Evolutionary conservation across 2,113 vertebrate species (phyloP).

Genomic region (Ovibos moschatus): DNA sequence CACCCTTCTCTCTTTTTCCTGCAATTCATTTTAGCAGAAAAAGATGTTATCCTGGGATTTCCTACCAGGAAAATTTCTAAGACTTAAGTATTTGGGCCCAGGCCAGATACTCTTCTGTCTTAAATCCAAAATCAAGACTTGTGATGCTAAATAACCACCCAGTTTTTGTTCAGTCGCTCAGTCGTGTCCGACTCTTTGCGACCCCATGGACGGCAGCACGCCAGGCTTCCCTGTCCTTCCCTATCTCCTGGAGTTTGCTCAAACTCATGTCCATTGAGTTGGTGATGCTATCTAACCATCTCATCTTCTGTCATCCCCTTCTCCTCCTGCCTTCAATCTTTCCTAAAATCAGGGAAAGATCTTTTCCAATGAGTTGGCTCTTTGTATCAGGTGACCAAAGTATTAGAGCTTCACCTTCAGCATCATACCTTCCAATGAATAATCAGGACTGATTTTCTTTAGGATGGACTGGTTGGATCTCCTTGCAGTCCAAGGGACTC

Average conservation of each 20-base stretch:
- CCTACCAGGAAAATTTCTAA: background rate
- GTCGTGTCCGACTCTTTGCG: rapidly evolving
- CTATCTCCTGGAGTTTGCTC: background rate
- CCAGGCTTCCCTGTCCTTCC: background rate
- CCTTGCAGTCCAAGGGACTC: background rate
- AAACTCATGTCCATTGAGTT: background rate
- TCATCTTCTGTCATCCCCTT: background rate
- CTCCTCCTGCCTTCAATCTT: background rate
- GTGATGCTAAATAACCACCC: background rate
- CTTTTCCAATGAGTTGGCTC: background rate
- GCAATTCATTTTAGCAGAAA: background rate
- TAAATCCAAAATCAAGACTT: background rate
- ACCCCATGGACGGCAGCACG: background rate
- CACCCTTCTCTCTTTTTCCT: no score
- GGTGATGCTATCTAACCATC: background rate
- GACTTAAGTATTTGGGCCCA: background rate
- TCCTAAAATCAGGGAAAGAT: background rate
- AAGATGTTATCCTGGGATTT: background rate
- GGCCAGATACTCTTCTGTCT: background rate
- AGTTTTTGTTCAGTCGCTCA: background rate
- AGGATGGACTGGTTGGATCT: background rate
- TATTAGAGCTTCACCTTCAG: background rate
- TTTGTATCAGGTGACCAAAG: background rate
- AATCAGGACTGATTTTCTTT: background rate
- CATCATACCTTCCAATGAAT: background rate